Evolutionary conservation across 2,113 vertebrate species (phyloP), one percentile per base, ranked within the genome.

Genomic region (Burhinus oedicnemus): DNA sequence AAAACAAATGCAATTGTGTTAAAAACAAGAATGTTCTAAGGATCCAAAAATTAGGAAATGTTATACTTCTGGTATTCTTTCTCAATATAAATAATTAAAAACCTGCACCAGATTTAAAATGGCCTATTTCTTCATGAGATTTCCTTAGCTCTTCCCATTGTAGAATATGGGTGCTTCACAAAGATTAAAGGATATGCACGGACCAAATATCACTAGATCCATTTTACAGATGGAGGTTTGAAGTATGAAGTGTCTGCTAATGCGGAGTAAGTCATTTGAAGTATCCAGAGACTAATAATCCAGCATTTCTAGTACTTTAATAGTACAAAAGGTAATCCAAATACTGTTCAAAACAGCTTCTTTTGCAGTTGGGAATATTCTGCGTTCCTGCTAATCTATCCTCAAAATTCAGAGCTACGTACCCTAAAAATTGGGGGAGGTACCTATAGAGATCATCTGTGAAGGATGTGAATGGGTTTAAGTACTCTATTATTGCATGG

Each of bases 401-500:
- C 51, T 81, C 25, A 66, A 71, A 87, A 34, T 64, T 64, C 8
- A 60, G 57, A 47, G 26, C n/a, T 79, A 44, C 74, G 10, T 29
- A 65, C 5, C 20, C 7, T 9, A 8, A 47, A 40, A 91, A 51
- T 5, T 72, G 32, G 64, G 26, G 15, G 14, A 57, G 5, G 9
- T 69, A 7, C 25, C 20, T 90, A 25, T 26, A 8, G 34, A 83
- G 21, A n/a, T 55, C 12, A n/a, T 29, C 8, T 71, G 9, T 60
- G 29, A 70, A 70, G 32, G 11, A 1, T 61, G 4, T 60, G 21
- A 74, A 70, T 70, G 8, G 25, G 3, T 42, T 49, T 58, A 64
- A 15, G 23, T 45, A 38, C 3, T 10, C 22, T 38, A 26, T 42
- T 49, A 17, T 34, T 0, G 0, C 22, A 36, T 49, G 19, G 18